Evolutionary conservation across 1,140 invertebrate genomes (phyloP), one percentile per base, ranked within the genome.

Genomic region (Penaeus chinensis): DNA sequence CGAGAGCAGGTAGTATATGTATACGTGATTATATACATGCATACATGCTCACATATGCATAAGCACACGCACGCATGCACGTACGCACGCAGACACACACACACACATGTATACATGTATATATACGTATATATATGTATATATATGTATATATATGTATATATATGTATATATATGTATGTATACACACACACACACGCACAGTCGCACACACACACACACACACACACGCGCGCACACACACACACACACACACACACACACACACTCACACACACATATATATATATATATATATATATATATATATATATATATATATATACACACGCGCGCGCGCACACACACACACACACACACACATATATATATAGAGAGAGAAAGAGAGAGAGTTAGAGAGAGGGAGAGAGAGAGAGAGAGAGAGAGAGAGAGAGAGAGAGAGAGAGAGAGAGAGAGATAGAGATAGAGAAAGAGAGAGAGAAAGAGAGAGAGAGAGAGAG

Each of bases 221-320:
- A 69, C 27, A 69, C 27, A 69, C 27, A 69, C 27, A 69, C 27
- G 13, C 27, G 13, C 13, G 4, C 27, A 66, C 27, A 66, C 27
- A 66, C 16, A 69, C 2, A 69, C 27, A 66, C 27, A 69, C 27
- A 69, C 27, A 69, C 27, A 69, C 27, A 69, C 27, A 69, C 27
- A 69, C 27, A 69, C 27, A 69, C 27, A 69, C 13, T n/a, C 27
- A 66, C 27, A 66, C 27, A 66, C 16, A 69, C 2, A 69, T 20
- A 69, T 69, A 69, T 69, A 69, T 69, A 69, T 69, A 69, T 69
- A 69, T 69, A 69, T 69, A 69, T 69, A 69, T 69, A 69, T 69
- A 69, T 69, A 69, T 69, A 69, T 69, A 69, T 69, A 69, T 69
- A 69, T 16, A 16, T 69, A 69, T 27, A 69, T 32, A 32, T 32